These are phyloP conservation scores for human (Homo sapiens) DNA, from an alignment of 2,113 vertebrate species.

Conservation along the genomic window GRCh38 chr2:200011501-200012000, in stretches of 20 bases:
- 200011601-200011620: background rate
- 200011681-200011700: background rate
- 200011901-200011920: background rate
- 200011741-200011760: background rate
- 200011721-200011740: background rate
- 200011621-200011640: background rate
- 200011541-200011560: background rate
- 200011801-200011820: background rate
- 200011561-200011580: background rate
- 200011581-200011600: background rate
- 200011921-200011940: background rate
- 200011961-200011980: background rate
- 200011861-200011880: background rate
- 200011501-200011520: background rate
- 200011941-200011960: background rate
- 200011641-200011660: no score
- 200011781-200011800: background rate
- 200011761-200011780: background rate
- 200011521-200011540: background rate
- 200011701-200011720: background rate
- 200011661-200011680: background rate
- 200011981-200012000: background rate
- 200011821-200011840: background rate
- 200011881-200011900: background rate
- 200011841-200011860: background rate